Percentiles rank a stretch among this genome's conserved stretches.
phyloP scores from a whole-genome alignment of 1,140 invertebrate genomes.

The Ceratina japonica region DNA sequence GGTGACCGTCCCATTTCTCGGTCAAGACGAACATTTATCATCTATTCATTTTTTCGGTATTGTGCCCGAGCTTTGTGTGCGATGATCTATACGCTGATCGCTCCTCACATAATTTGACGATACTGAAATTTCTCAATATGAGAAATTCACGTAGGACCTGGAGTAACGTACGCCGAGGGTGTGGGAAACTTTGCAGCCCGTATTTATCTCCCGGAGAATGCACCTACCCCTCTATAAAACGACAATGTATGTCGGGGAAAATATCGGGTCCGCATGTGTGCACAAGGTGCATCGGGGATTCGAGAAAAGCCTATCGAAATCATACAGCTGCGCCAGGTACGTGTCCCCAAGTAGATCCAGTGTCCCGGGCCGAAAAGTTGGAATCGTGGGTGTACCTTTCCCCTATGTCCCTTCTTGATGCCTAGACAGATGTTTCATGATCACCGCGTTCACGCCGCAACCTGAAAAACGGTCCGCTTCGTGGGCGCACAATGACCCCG shows the following conservation, averaged over 20 bases:
- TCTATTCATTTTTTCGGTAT: neutral
- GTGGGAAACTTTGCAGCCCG: neutral
- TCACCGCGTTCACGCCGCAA: conserved; percentile 10
- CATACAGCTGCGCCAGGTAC: conserved; percentile 54
- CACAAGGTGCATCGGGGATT: conserved; percentile 49
- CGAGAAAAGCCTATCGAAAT: conserved; percentile 21
- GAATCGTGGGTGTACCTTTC: conserved; percentile 65
- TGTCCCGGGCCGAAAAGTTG: conserved; percentile 19
- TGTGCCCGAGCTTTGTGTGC: too few species aligned
- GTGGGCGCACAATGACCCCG: conserved; percentile 46
- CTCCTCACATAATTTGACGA: too few species aligned
- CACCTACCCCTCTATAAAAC: conserved; percentile 22
- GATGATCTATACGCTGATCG: too few species aligned
- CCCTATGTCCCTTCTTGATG: conserved; percentile 20
- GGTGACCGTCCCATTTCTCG: conserved; percentile 38
- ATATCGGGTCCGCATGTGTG: neutral
- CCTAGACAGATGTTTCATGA: conserved; percentile 60
- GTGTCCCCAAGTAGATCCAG: neutral
- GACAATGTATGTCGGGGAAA: conserved; percentile 3
- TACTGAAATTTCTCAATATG: too few species aligned
- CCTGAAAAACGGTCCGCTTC: conserved; percentile 23
- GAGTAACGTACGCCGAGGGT: neutral
- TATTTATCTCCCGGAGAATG: neutral
- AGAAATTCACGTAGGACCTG: too few species aligned
- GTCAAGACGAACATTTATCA: neutral